Evolutionary conservation across 2,888 invertebrate genomes (phyloP).

Genomic region (Gastracanthus pulcherrimus): DNA sequence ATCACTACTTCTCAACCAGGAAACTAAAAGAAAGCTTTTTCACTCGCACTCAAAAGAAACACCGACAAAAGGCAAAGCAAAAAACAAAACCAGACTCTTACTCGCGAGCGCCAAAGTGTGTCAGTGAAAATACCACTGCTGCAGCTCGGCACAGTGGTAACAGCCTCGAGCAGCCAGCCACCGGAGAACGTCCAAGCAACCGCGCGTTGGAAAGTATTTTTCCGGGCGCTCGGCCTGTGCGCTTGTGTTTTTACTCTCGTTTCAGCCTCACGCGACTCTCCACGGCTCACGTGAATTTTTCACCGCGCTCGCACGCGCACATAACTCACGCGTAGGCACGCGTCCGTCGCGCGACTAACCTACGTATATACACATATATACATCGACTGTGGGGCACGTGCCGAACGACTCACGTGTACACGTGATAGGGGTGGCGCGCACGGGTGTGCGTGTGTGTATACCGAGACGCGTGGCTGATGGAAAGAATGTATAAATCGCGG

Average conservation of each 20-base stretch:
- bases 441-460: too few relatives aligned
- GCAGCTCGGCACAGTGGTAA: too few relatives aligned
- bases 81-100: neutral
- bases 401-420: slow-evolving; percentile 37
- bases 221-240: neutral
- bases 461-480: too few relatives aligned
- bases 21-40: too few relatives aligned
- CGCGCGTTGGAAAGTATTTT: neutral
- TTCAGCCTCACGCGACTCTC: neutral
- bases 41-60: neutral
- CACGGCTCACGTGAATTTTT: too few relatives aligned
- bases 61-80: neutral
- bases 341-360: neutral
- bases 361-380: too few relatives aligned
- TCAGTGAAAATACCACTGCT: slow-evolving; percentile 31
- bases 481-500: slow-evolving; percentile 12
- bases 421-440: too few relatives aligned
- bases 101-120: slow-evolving; percentile 21
- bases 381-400: too few relatives aligned
- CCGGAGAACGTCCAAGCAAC: neutral
- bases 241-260: neutral
- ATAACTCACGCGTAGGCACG: neutral
- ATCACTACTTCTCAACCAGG: too few relatives aligned
- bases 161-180: too few relatives aligned
- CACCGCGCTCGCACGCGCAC: too few relatives aligned